These are phyloP conservation scores for Ptychoptera albimana DNA, from an alignment of 2,888 invertebrate species.

Conservation along the genomic window DNA sequence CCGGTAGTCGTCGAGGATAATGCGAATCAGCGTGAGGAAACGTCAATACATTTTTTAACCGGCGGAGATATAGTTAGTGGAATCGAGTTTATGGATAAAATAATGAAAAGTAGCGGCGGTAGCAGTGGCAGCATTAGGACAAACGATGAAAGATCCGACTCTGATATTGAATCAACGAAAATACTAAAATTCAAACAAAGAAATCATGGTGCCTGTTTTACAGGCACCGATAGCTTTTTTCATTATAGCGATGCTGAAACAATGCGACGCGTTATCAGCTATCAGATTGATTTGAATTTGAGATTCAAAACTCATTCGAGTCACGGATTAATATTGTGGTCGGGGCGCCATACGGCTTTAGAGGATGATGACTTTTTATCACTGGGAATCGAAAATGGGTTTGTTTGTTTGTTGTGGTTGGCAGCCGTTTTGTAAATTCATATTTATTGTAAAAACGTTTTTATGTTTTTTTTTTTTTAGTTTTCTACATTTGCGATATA, in stretches of 20 bases:
- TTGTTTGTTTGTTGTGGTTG: conserved; percentile 10
- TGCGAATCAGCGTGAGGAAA: conserved; percentile 10
- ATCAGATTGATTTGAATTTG: conserved; percentile 77
- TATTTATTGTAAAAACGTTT: conserved; percentile 1
- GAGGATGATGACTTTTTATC: conserved; percentile 63
- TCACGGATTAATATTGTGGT: conserved; percentile 71
- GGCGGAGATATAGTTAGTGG: conserved; percentile 22
- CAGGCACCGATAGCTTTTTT: conserved; percentile 70
- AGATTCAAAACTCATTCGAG: conserved; percentile 57
- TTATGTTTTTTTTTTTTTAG: conserved; percentile 12
- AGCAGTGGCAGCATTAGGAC: not conserved
- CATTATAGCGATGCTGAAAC: conserved; percentile 78
- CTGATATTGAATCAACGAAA: too few relatives aligned
- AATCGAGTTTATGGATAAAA: conserved; percentile 28
- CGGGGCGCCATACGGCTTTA: conserved; percentile 48
- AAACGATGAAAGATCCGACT: not conserved
- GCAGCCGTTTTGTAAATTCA: not conserved
- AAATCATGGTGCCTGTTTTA: conserved; percentile 52
- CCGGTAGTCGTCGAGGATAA: conserved; percentile 14
- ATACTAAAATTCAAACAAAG: conserved; percentile 19
- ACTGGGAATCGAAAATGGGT: conserved; percentile 65
- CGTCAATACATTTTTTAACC: conserved; percentile 10
- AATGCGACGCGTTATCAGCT: conserved; percentile 68
- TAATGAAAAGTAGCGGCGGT: conserved; percentile 23
- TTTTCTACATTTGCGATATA: conserved; percentile 47